Evolutionary conservation across 2,888 invertebrate genomes (phyloP), one percentile per base, ranked within the genome.

Genomic region (Cetonia aurata): DNA sequence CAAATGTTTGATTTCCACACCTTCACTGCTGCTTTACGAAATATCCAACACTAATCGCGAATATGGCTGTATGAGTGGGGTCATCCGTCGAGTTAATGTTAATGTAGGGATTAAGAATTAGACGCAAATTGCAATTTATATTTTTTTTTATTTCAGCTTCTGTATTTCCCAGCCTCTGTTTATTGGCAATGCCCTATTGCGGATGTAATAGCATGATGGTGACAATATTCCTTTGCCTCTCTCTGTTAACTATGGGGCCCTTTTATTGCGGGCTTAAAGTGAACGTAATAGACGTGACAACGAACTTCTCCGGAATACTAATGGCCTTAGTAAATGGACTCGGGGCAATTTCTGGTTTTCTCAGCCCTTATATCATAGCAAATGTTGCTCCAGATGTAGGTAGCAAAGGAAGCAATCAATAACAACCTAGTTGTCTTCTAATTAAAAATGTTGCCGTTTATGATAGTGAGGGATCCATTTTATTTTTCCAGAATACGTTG

Each of bases 241-340:
- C 86, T 37, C 88, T 90, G 89, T 88, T 88, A 42, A 87, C 90
- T 72, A 91, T 91, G 90, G 92, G 90, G 1, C 88, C 90, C 0
- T 92, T 89, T 81, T 92, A 91, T 78, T 89, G 91, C 76, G 89
- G 89, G 71, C 87, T 91, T 78, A 89, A 90, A 81, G 89, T 90
- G 67, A 91, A 91, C 80, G 88, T 89, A 3, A 85, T 90, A 81
- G 91, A 91, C 77, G 85, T 91, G 31, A 87, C 89, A 0, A 89
- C 89, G 0, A 90, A 90, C 78, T 90, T 87, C 75, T 89, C 90
- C 0, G 90, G 90, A 0, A 89, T 89, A 0, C 84, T 90, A 48
- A 90, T 90, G 78, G 90, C 90, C 0, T 86, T 91, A 41, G 89
- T 88, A 0, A 91, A 90, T 75, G 90, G 90, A 0, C 82, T 89